Base-by-base conservation (phyloP, 2,888 invertebrate genomes). In the Neoitamus cyanurus region DNA sequence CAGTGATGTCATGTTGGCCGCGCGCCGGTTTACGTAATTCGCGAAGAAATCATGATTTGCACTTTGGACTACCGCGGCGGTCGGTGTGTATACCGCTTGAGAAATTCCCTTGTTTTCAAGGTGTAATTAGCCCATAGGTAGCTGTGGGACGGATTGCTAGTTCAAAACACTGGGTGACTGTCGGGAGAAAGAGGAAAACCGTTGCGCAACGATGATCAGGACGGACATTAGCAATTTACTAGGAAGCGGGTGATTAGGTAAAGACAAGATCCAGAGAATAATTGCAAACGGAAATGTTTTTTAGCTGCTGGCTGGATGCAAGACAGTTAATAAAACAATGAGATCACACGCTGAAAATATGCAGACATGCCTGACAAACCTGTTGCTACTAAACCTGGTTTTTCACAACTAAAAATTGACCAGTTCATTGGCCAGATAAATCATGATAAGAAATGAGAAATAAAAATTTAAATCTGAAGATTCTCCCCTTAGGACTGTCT, bases 11-110 rank as follows among this genome's bases (percentile, higher is more conserved):
- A 77, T 30, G 46, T 3, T 28, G 13, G 28, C 5, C 48, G 25
- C 36, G 30, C 30, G 20, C 25, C n/a, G 15, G 77, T 46, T 77
- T 77, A 15, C 77, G 77, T 46, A 77, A 77, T 77, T 46, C 25
- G 30, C 13, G 7, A 30, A 77, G 31, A 77, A 46, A 77, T 46
- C 77, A 46, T 15, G 77, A 77, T 30, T 46, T n/a, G n/a, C 46
- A 46, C 2, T 42, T 30, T 77, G 20, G 20, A 6, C 48, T 5
- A 20, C 20, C 42, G 13, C 9, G 37, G 25, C 11, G 11, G 11
- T 20, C 7, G 9, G 9, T 75, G 37, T 36, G n/a, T n/a, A n/a
- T 58, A 15, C 58, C 58, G 58, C 58, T 11, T 58, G 58, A 58
- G 9, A 58, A 58, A 58, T 58, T 58, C 58, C 20, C 58, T 9